Evolutionary conservation across 2,797 vertebrate species (phyloP).

Genomic region (Myotis planiceps): DNA sequence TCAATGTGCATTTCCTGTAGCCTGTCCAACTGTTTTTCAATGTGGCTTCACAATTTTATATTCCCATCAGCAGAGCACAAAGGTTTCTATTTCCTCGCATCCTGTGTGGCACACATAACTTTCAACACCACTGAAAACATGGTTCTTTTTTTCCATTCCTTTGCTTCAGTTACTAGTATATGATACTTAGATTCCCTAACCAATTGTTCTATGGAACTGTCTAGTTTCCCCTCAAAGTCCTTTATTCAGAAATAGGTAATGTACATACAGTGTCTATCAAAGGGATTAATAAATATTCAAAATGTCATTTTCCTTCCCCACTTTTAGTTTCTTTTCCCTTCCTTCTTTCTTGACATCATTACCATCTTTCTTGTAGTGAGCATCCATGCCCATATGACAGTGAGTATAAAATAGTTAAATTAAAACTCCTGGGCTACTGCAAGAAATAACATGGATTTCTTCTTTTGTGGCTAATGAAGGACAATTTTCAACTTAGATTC

Average conservation of each 20-base stretch:
- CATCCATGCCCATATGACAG: neutral
- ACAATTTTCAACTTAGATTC: neutral
- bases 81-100: neutral
- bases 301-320: neutral
- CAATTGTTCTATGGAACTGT: neutral
- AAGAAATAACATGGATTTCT: neutral
- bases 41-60: neutral
- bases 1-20: neutral
- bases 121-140: neutral
- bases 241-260: conserved; percentile 4
- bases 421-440: neutral
- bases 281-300: neutral
- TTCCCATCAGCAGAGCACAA: neutral
- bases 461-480: neutral
- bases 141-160: neutral
- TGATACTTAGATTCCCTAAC: neutral
- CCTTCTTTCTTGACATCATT: neutral
- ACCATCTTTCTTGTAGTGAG: neutral
- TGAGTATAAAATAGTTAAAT: neutral
- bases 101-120: neutral
- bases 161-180: neutral
- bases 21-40: neutral
- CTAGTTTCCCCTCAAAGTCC: neutral
- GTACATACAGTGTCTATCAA: neutral
- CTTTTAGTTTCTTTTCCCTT: neutral